Evolutionary conservation across 2,797 vertebrate genomes (phyloP).

Genomic region (Sternarchorhynchus goeldii): DNA sequence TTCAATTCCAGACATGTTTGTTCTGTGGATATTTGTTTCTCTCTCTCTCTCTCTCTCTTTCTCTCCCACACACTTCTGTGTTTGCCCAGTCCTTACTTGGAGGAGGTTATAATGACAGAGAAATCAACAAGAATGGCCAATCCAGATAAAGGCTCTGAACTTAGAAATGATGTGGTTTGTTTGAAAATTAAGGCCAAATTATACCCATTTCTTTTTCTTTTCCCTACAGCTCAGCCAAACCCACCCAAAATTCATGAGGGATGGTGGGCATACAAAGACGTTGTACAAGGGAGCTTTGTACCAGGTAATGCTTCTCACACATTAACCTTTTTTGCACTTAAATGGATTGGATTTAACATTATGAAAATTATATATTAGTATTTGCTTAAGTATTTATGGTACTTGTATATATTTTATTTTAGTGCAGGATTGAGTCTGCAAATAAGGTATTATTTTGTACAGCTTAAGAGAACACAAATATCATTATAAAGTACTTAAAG

Average conservation of each 20-base stretch:
- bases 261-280: constrained; percentile 99
- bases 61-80: constrained; percentile 14
- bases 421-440: not conserved
- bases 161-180: constrained; percentile 16
- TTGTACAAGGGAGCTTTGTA: constrained; percentile 98
- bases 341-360: not conserved
- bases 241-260: constrained; percentile 98
- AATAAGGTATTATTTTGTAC: no score
- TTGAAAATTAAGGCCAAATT: constrained; percentile 41
- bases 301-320: constrained; percentile 81
- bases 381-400: no score
- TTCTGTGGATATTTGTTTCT: constrained; percentile 10
- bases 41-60: not conserved
- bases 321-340: constrained; percentile 30
- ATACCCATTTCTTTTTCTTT: constrained; percentile 50
- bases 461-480: no score
- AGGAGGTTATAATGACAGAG: constrained; percentile 39
- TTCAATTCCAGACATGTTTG: constrained; percentile 42
- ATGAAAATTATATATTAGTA: not conserved
- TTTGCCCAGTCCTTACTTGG: constrained; percentile 46
- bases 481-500: no score
- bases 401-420: not conserved
- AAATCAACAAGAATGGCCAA: not conserved
- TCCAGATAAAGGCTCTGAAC: constrained; percentile 15
- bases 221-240: constrained; percentile 90